These are phyloP conservation scores for Muraenolepis orangiensis DNA, from an alignment of 2,797 vertebrate species.

Conservation along the genomic window DNA sequence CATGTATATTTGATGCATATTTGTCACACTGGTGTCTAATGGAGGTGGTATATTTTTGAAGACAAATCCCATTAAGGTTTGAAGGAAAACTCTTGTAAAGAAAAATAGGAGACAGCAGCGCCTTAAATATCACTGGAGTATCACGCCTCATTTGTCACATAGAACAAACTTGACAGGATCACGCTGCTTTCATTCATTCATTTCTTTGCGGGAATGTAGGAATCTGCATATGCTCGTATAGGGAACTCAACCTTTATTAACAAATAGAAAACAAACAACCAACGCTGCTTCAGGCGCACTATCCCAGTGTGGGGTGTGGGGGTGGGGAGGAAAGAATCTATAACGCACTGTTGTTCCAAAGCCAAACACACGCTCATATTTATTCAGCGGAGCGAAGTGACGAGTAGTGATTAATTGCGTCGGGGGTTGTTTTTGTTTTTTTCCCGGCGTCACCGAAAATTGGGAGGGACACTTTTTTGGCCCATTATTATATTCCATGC, in stretches of 20 bases:
- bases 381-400: constrained; percentile 21
- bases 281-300: background rate
- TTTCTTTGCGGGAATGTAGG: background rate
- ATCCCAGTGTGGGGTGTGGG: background rate
- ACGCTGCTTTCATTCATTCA: background rate
- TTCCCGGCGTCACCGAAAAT: constrained; percentile 42
- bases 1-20: background rate
- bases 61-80: background rate
- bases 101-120: background rate
- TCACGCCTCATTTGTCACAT: background rate
- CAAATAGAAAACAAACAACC: background rate
- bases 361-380: background rate
- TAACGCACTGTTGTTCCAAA: background rate
- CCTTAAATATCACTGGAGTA: background rate
- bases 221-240: background rate
- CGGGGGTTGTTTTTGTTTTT: constrained; percentile 28
- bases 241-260: background rate
- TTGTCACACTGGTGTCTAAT: background rate
- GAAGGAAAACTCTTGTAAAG: background rate
- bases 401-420: constrained; percentile 41
- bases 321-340: background rate
- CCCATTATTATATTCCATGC: constrained; percentile 59
- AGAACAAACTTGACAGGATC: background rate
- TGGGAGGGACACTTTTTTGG: constrained; percentile 58
- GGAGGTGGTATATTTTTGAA: background rate